Evolutionary conservation across 1,140 invertebrate genomes (phyloP).

Genomic region (Drosophila mauritiana): DNA sequence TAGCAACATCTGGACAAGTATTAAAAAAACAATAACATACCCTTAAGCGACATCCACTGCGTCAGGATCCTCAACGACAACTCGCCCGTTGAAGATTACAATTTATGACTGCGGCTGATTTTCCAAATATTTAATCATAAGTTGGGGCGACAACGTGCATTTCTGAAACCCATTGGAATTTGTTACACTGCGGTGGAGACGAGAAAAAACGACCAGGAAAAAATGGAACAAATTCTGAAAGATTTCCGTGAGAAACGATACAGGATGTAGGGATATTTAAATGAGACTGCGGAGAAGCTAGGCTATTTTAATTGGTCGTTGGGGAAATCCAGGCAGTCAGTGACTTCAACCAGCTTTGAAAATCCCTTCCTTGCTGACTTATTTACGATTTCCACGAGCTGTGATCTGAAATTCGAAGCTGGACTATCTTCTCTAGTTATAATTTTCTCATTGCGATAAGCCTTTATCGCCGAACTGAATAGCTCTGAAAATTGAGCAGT

Average conservation of each 20-base stretch:
- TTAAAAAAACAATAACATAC: constrained; percentile 58
- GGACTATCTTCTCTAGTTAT: constrained; percentile 52
- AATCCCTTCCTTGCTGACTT: constrained; percentile 58
- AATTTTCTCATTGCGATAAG: constrained; percentile 43
- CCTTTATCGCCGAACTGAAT: constrained; percentile 12
- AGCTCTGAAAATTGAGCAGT: constrained; percentile 38
- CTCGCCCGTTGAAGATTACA: constrained; percentile 68
- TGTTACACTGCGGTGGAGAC: constrained; percentile 51
- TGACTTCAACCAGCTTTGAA: not conserved
- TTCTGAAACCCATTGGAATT: constrained; percentile 56
- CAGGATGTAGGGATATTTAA: constrained; percentile 45
- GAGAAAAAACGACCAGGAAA: constrained; percentile 16
- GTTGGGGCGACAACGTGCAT: constrained; percentile 59
- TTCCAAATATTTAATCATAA: constrained; percentile 57
- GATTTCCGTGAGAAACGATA: constrained; percentile 68
- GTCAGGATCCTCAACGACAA: constrained; percentile 57
- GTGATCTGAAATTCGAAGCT: constrained; percentile 47
- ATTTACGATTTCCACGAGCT: constrained; percentile 60
- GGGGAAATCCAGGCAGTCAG: constrained; percentile 7
- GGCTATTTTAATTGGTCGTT: constrained; percentile 30
- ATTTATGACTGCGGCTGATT: constrained; percentile 56
- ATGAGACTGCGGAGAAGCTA: constrained; percentile 1
- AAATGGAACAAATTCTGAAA: constrained; percentile 15
- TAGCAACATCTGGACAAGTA: constrained; percentile 69
- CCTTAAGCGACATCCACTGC: constrained; percentile 53